Percentiles rank a stretch among this genome's conserved stretches.
These are phyloP conservation scores for Anthopleura xanthogrammica DNA, from an alignment of 92 coral and sea anemone species.

Conservation along the genomic window DNA sequence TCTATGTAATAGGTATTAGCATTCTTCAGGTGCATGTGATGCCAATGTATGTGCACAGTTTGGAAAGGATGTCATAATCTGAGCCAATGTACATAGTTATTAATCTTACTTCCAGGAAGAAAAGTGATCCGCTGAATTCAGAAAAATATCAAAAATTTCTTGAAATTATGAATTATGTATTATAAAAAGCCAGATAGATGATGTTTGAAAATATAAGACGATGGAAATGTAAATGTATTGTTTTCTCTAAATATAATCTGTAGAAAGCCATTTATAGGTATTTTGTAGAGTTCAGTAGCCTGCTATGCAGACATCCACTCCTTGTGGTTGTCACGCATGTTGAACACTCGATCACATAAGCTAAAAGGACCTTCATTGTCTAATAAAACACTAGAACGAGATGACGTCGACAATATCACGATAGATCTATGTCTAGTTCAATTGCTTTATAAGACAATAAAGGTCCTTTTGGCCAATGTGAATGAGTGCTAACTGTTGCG, in stretches of 20 bases:
- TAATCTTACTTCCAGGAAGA: not conserved
- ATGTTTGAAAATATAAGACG: not conserved
- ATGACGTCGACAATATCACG: too few relatives aligned
- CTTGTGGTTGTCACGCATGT: too few relatives aligned
- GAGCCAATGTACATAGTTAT: not conserved
- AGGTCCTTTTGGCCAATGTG: too few relatives aligned
- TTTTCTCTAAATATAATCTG: not conserved
- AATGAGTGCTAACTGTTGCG: too few relatives aligned
- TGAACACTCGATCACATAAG: too few relatives aligned
- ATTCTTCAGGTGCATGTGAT: not conserved
- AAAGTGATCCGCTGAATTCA: not conserved
- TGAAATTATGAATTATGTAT: not conserved
- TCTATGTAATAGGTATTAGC: too few relatives aligned
- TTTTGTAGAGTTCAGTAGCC: too few relatives aligned
- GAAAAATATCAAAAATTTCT: not conserved
- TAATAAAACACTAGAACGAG: too few relatives aligned
- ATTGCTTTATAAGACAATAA: too few relatives aligned
- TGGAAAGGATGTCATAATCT: not conserved
- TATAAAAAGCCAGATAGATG: not conserved
- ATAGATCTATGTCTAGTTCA: too few relatives aligned
- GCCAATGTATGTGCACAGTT: not conserved
- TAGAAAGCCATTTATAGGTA: not conserved
- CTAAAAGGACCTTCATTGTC: too few relatives aligned
- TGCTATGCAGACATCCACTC: too few relatives aligned
- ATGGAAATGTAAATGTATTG: not conserved